These are phyloP conservation scores for Eutolmus rufibarbis DNA, from an alignment of 2,888 invertebrate species.

Conservation along the genomic window DNA sequence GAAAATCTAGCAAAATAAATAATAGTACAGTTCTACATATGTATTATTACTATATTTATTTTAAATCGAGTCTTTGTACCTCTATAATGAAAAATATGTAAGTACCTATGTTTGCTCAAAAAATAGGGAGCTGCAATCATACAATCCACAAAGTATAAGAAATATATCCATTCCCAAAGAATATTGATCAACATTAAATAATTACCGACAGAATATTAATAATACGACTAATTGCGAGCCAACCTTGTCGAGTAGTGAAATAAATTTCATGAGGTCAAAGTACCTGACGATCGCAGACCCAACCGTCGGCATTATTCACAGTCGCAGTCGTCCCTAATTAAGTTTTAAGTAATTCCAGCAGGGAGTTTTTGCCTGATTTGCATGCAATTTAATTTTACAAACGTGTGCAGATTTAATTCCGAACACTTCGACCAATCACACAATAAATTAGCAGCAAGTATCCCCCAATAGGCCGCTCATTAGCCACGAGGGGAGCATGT, in stretches of 20 bases:
- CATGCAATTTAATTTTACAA: constrained; percentile 3
- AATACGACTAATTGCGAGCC: background rate
- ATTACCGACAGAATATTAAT: background rate
- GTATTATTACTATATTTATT: too few species aligned
- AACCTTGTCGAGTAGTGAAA: background rate
- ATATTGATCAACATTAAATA: background rate
- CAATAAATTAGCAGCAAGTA: constrained; percentile 7
- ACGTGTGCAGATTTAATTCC: constrained; percentile 2
- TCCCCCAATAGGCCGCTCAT: background rate
- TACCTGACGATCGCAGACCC: background rate
- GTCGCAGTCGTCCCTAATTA: background rate
- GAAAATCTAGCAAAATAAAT: too few species aligned
- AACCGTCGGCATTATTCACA: background rate
- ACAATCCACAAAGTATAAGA: too few species aligned
- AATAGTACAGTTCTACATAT: too few species aligned
- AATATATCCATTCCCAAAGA: too few species aligned
- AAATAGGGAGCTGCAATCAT: too few species aligned
- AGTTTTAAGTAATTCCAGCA: background rate
- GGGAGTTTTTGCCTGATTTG: background rate
- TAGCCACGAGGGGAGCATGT: constrained; percentile 5
- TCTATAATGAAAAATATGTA: too few species aligned
- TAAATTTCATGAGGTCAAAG: background rate
- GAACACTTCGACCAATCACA: background rate
- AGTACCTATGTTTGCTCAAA: too few species aligned
- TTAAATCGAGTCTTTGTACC: too few species aligned